Evolutionary conservation across 2,888 invertebrate species (phyloP).

Genomic region (Synanthedon andrenaeformis): DNA sequence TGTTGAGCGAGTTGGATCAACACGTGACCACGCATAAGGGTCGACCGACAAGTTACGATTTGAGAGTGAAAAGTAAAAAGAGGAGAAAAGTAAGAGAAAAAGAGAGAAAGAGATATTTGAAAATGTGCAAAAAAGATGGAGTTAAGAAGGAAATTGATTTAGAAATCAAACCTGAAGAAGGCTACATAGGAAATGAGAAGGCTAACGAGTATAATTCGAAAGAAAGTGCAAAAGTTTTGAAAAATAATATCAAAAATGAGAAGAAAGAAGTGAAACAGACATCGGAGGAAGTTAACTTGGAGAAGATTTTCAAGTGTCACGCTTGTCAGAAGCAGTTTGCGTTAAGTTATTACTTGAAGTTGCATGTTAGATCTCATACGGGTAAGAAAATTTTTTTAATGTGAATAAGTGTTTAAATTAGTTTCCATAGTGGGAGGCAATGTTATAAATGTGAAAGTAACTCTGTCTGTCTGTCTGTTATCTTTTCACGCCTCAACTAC

Average conservation of each 20-base stretch:
- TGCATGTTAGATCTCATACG: slow-evolving; percentile 59
- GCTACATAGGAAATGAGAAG: slow-evolving; percentile 48
- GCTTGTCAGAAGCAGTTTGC: slow-evolving; percentile 55
- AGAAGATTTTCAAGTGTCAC: slow-evolving; percentile 58
- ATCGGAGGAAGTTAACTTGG: slow-evolving; percentile 12
- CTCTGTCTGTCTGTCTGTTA: too few species aligned
- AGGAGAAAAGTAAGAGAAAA: slow-evolving; percentile 42
- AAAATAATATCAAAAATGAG: neutral
- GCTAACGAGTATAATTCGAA: slow-evolving; percentile 13
- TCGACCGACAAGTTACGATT: slow-evolving; percentile 50
- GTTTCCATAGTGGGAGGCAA: too few species aligned
- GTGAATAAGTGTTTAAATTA: too few species aligned
- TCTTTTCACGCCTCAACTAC: too few species aligned
- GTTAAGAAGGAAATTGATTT: slow-evolving; percentile 25
- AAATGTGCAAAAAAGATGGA: slow-evolving; percentile 16
- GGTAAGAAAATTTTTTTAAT: slow-evolving; percentile 21
- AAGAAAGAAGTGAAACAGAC: neutral
- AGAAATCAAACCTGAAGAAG: slow-evolving; percentile 57
- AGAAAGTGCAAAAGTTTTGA: neutral
- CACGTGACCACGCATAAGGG: slow-evolving; percentile 50
- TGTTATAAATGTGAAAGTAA: too few species aligned
- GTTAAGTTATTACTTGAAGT: slow-evolving; percentile 51
- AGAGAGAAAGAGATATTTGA: slow-evolving; percentile 36
- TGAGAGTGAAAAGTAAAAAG: slow-evolving; percentile 40
- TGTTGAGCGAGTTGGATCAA: slow-evolving; percentile 36